Conservation (phyloP, 2,797 vertebrate species). For the Platalea minor region DNA sequence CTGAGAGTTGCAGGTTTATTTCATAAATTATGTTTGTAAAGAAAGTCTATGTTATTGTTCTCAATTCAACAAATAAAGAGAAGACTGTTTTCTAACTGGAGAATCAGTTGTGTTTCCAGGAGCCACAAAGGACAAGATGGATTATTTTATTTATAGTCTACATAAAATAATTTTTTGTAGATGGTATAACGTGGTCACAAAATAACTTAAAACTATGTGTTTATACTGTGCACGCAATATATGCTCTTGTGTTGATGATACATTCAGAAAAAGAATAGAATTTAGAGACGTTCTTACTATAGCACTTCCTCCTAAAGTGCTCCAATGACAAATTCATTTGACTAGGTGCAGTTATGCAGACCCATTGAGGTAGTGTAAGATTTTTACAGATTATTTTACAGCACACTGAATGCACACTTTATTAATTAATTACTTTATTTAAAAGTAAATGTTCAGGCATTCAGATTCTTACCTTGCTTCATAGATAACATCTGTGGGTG, state of each 20-base stretch:
- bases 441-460: background rate
- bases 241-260: background rate
- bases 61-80: background rate
- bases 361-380: background rate
- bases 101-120: background rate
- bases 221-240: fast-evolving
- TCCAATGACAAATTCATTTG: background rate
- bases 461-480: background rate
- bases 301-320: background rate
- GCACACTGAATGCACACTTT: background rate
- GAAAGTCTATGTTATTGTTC: background rate
- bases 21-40: background rate
- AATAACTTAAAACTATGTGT: background rate
- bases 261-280: background rate
- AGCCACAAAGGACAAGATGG: background rate
- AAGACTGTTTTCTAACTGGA: background rate
- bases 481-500: background rate
- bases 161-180: background rate
- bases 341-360: background rate
- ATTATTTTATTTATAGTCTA: background rate
- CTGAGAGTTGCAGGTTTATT: background rate
- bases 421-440: background rate
- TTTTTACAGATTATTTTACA: background rate
- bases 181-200: background rate
- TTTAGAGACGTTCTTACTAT: background rate